Conservation (phyloP, 2,113 vertebrate species). For the Anthoscopus minutus region DNA sequence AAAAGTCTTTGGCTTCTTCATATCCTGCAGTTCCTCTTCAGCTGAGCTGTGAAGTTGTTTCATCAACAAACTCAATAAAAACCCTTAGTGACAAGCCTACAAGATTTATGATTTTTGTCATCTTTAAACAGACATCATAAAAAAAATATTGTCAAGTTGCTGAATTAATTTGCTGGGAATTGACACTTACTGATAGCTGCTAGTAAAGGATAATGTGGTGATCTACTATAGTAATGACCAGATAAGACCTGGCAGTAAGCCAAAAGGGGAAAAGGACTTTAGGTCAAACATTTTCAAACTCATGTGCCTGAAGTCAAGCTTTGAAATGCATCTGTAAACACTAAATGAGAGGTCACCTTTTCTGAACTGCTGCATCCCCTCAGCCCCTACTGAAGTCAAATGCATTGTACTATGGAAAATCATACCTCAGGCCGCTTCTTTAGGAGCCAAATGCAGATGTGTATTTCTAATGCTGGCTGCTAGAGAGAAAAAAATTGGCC, state of each 20-base stretch:
- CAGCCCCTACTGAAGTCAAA: background rate
- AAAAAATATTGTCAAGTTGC: background rate
- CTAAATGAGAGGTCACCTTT: background rate
- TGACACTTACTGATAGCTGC: conserved; percentile 39
- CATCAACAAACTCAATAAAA: conserved; percentile 43
- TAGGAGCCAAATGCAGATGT: background rate
- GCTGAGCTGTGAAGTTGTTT: conserved; percentile 41
- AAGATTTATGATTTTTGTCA: conserved; percentile 53
- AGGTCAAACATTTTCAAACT: conserved; percentile 34
- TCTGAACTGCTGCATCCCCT: background rate
- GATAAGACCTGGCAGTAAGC: conserved; percentile 36
- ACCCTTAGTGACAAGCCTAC: conserved; percentile 21
- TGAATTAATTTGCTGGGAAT: conserved; percentile 35
- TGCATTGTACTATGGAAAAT: background rate
- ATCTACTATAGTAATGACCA: background rate
- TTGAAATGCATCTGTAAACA: conserved; percentile 17
- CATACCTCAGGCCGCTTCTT: background rate
- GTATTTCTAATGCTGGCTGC: background rate
- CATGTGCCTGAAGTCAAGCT: background rate
- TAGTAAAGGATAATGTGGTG: background rate
- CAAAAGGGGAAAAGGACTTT: background rate
- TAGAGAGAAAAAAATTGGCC: background rate
- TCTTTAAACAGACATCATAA: conserved; percentile 40
- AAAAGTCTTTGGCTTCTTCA: conserved; percentile 36
- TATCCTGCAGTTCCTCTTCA: conserved; percentile 21